phyloP scores from a whole-genome alignment of 1,140 invertebrate genomes.

The Philotrypesis tridentata region DNA sequence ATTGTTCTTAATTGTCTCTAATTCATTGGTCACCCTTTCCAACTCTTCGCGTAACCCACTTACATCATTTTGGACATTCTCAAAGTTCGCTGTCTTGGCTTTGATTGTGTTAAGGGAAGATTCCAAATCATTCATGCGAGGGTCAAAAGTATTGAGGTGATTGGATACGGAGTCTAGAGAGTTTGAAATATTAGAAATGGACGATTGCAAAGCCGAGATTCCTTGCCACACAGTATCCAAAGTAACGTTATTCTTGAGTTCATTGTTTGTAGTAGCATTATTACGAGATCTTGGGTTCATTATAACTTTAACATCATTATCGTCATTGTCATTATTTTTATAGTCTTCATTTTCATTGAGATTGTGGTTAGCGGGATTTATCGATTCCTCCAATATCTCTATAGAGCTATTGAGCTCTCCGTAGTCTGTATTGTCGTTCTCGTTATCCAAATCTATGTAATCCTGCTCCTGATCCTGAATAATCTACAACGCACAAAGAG shows the following conservation, averaged over 20 bases:
- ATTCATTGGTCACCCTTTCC: background rate
- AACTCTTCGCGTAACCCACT: conserved; percentile 14
- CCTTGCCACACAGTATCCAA: conserved; percentile 44
- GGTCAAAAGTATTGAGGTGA: conserved; percentile 37
- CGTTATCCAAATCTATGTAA: background rate
- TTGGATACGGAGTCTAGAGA: conserved; percentile 24
- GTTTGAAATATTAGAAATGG: conserved; percentile 39
- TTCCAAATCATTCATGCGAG: conserved; percentile 42
- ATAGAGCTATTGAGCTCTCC: background rate
- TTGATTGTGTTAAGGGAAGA: conserved; percentile 17
- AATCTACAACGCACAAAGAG: conserved; percentile 1
- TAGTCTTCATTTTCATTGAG: background rate
- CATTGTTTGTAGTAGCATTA: conserved; percentile 6
- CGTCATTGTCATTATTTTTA: background rate
- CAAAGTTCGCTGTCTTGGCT: conserved; percentile 20
- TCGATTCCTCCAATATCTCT: background rate
- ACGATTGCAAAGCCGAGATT: conserved; percentile 27
- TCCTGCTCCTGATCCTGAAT: background rate
- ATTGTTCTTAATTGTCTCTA: conserved; percentile 17
- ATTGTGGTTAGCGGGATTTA: background rate
- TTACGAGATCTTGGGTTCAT: background rate
- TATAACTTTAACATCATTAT: background rate
- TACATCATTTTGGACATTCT: conserved; percentile 36
- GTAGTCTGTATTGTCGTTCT: background rate
- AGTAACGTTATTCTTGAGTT: conserved; percentile 17